Conservation (phyloP, 2,113 vertebrate species). For the Cynocephalus volans region DNA sequence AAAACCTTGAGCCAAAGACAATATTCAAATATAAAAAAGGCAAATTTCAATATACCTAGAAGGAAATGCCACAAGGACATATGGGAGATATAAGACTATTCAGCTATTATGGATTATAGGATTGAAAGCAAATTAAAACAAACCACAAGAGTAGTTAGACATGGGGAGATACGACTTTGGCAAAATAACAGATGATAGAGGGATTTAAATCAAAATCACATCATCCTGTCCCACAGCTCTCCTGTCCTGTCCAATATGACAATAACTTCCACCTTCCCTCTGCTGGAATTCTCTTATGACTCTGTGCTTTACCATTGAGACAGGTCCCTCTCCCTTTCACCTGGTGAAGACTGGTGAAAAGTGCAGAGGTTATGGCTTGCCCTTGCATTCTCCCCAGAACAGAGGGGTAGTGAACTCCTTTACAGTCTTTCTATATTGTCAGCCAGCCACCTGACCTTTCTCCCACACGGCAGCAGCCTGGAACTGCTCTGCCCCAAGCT, state of each 20-base stretch:
- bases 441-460: not conserved
- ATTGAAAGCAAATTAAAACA: not conserved
- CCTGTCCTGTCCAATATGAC: not conserved
- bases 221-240: not conserved
- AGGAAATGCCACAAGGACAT: not conserved
- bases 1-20: slow-evolving; percentile 54
- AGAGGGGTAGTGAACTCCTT: not conserved
- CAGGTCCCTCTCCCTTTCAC: not conserved
- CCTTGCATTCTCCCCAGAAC: not conserved
- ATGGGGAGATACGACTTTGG: not conserved
- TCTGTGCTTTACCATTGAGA: not conserved
- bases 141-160: not conserved
- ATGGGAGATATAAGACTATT: not conserved
- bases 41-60: slow-evolving; percentile 19
- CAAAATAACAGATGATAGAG: not conserved
- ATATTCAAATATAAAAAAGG: slow-evolving; percentile 41
- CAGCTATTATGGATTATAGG: not conserved
- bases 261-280: not conserved
- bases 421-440: not conserved
- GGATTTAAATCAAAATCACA: not conserved
- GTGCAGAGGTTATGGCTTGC: not conserved
- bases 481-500: not conserved
- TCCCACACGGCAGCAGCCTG: not conserved
- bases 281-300: not conserved
- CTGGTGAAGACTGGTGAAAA: not conserved